Evolutionary conservation across 2,888 invertebrate genomes (phyloP).

Genomic region (Nezara viridula): DNA sequence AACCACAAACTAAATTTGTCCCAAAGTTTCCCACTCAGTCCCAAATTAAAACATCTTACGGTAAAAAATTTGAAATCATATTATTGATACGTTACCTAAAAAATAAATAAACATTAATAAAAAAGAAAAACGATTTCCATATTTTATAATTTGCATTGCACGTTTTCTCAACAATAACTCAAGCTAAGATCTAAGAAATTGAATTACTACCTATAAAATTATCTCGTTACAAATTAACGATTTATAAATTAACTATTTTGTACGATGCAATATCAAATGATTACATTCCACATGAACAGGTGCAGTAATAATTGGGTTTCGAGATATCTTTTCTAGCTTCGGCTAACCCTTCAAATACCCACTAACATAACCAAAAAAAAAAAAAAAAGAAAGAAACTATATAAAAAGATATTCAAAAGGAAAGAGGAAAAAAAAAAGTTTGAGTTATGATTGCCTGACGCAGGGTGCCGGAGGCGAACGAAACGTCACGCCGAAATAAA

Average conservation of each 20-base stretch:
- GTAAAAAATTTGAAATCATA: too few species aligned
- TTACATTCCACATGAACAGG: neutral
- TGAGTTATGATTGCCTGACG: conserved; percentile 42
- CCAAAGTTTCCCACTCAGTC: too few species aligned
- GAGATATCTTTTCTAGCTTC: neutral
- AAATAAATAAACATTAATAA: too few species aligned
- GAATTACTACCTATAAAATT: too few species aligned
- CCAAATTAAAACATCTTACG: too few species aligned
- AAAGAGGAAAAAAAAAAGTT: conserved; percentile 22
- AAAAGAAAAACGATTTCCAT: too few species aligned
- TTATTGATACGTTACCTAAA: too few species aligned
- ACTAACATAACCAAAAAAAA: conserved; percentile 9
- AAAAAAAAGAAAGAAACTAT: neutral
- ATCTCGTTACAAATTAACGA: too few species aligned
- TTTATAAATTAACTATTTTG: neutral
- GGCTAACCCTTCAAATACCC: neutral
- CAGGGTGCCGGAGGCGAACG: conserved; percentile 35
- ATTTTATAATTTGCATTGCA: too few species aligned
- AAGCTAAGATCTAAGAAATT: too few species aligned
- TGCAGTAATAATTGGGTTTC: neutral
- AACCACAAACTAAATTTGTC: too few species aligned
- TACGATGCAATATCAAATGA: neutral
- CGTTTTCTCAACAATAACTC: too few species aligned
- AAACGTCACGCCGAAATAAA: conserved; percentile 38
- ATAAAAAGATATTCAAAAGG: conserved; percentile 51